Evolutionary conservation across 2,888 invertebrate genomes (phyloP), one percentile per base, ranked within the genome.

Genomic region (Physocephala rufipes): DNA sequence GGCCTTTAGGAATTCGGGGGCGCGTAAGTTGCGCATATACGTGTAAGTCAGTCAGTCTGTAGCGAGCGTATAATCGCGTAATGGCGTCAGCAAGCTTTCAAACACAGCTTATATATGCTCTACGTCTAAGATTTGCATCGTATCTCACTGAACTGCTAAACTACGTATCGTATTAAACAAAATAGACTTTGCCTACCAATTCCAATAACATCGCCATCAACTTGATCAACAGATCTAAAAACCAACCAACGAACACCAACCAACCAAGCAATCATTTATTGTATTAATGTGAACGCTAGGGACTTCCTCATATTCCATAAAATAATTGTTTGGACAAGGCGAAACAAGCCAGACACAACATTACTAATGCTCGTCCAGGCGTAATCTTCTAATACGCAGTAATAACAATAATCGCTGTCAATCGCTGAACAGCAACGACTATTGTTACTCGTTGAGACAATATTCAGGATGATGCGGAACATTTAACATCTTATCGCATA

Each of bases 381-480:
- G 55, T 59, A 67, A 67, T 67, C 61, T 68, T 68, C 61, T 68
- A 68, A 68, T 68, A 68, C 51, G 68, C 68, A 49, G 62, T 68
- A 68, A 62, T 68, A 68, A 62, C 68, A 62, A 68, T 68, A 68
- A 68, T 68, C 68, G 68, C 61, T 62, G 68, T 68, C 62, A 62
- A 62, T 68, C 51, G 68, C 51, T 4, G 13, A 45, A 24, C 47
- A 26, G 24, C 21, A 26, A 47, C 47, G 21, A 47, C 26, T 24
- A 16, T 55, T 16, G 26, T 26, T 55, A 13, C 45, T 45, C 45
- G 36, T 9, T n/a, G n/a, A n/a, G n/a, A n/a, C n/a, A n/a, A 55
- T 43, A 53, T 53, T 26, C 16, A 21, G 36, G 26, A 64, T 26
- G 13, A 19, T 64, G 36, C 36, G 36, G 36, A 3, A 36, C 36